A percentile compares a stretch with the other conserved stretches of the same genome.
phyloP scores from a whole-genome alignment of 1,140 invertebrate species.

The Brachionus calyciflorus region DNA sequence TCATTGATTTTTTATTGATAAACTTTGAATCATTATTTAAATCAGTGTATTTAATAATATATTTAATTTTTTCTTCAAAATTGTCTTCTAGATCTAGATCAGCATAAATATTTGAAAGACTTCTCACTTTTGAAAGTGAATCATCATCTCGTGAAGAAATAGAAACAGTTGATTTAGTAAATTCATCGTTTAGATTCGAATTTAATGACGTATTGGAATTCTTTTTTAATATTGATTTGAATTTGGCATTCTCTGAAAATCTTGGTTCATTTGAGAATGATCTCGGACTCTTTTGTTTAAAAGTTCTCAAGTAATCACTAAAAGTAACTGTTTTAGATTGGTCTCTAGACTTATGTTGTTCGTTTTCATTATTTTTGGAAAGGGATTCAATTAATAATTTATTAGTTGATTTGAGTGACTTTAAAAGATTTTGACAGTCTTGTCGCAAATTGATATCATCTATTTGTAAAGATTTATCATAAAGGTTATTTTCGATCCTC shows the following conservation, averaged over 20 bases:
- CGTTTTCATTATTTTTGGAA: background rate
- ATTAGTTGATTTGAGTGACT: background rate
- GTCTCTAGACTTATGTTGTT: background rate
- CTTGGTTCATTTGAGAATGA: constrained; percentile 11
- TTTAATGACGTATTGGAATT: background rate
- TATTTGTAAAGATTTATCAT: too few relatives aligned
- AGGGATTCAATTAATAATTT: background rate
- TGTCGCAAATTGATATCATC: too few relatives aligned
- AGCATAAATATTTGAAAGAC: constrained; percentile 11
- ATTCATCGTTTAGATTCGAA: background rate
- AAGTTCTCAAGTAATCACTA: constrained; percentile 20
- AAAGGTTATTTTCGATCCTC: too few relatives aligned
- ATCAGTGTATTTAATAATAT: constrained; percentile 29
- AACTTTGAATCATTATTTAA: background rate
- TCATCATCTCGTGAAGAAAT: too few relatives aligned
- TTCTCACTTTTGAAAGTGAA: background rate
- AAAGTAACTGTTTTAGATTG: constrained; percentile 16
- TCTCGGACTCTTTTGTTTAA: background rate
- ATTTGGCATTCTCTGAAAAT: background rate
- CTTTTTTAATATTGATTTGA: constrained; percentile 20
- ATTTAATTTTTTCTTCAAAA: constrained; percentile 19
- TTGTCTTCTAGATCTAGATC: background rate
- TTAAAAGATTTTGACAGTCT: background rate
- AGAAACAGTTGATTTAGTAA: background rate
- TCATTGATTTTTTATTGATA: background rate